Base-by-base conservation (phyloP, 2,888 invertebrate species). In the Eucera pruinosa region DNA sequence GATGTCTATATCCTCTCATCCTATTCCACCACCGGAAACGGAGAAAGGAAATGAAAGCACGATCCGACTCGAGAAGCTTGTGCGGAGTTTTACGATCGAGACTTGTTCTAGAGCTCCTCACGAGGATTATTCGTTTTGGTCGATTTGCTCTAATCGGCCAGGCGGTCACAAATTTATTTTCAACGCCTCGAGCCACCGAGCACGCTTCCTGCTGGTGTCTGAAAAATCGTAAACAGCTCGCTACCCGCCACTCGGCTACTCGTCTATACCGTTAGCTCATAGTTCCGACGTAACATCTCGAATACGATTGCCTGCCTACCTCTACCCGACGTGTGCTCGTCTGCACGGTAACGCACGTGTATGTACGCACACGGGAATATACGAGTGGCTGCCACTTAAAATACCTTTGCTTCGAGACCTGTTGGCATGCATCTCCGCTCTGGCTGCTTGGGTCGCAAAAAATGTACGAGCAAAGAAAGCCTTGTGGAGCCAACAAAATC, bases 261-360 rank as follows among this genome's bases (percentile, higher is more conserved):
- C 78, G 85, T 80, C 70, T 84, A 81, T 89, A 89, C 89, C 89
- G 89, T 89, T 89, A 89, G 78, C 72, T 81, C 78, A 81, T 83
- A 81, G 85, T 86, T 85, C 80, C 78, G 74, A 81, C 80, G 83
- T 82, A 78, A 86, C 77, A 78, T 84, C 82, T 82, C 79, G 85
- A 85, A 86, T 83, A 55, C 72, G 76, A 76, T 80, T 61, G 74
- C 67, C 72, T 61, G 45, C 23, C 18, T 43, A 9, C 58, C 25
- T 48, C 36, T 47, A 57, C 69, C 70, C 48, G 67, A 78, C 75
- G 58, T 43, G 39, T 27, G 54, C 23, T 23, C 33, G 20, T 36
- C 47, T 61, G 43, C 65, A 50, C 55, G 62, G 43, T 67, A 69
- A 76, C 62, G 66, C 20, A 25, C 70, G 41, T 27, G 18, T n/a